A percentile compares a stretch with the other conserved stretches of the same genome.
Conservation (phyloP, 1,140 invertebrate genomes). For the Meloidogyne floridensis region DNA sequence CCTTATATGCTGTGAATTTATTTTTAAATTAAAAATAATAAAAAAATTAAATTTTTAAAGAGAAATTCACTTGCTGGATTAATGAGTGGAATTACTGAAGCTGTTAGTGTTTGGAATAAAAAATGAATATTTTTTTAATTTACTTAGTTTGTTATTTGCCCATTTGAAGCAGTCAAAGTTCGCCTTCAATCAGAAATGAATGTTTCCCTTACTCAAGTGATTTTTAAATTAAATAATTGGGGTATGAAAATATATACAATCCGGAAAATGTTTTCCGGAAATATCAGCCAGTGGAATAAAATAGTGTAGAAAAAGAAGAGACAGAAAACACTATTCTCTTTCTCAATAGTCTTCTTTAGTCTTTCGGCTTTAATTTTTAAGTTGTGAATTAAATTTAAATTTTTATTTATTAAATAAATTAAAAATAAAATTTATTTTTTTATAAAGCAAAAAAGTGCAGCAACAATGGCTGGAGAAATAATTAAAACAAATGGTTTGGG, state of each 20-base stretch:
- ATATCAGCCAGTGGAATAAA: no score
- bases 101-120: conserved; percentile 78
- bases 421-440: conserved; percentile 8
- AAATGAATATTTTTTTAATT: neutral
- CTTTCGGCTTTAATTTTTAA: no score
- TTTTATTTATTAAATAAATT: neutral
- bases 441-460: conserved; percentile 75
- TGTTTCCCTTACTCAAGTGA: conserved; percentile 68
- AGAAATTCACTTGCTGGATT: conserved; percentile 83
- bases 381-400: neutral
- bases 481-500: conserved; percentile 77
- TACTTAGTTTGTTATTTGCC: conserved; percentile 77
- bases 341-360: no score
- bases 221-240: conserved; percentile 1
- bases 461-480: conserved; percentile 78
- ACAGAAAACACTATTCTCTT: no score
- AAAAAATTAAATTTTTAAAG: conserved; percentile 69
- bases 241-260: neutral
- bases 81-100: conserved; percentile 83
- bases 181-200: conserved; percentile 72
- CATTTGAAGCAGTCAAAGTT: conserved; percentile 92
- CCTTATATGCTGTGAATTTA: conserved; percentile 45
- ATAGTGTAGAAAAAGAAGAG: no score
- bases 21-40: neutral
- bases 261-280: neutral